Evolutionary conservation across 2,888 invertebrate genomes (phyloP), one percentile per base, ranked within the genome.

Genomic region (Ichneumoninae sp.): DNA sequence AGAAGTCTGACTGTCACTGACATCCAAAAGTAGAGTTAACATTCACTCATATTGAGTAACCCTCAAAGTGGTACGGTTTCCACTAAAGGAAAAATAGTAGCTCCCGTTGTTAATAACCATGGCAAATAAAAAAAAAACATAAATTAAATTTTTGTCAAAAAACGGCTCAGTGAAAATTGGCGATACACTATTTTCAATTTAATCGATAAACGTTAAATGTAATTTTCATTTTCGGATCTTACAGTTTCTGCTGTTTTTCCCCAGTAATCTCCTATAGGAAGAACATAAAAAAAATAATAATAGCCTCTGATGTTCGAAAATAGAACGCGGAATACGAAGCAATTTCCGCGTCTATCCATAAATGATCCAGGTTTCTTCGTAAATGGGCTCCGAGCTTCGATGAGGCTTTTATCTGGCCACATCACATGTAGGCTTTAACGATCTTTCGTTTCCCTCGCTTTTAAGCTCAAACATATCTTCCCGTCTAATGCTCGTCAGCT

Each of bases 401-500:
- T 19, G 10, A 79, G 22, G 36, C 16, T 65, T 75, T 65, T 70
- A 16, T 10, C 52, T 52, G 36, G 40, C 19, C 60, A 6, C 13
- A n/a, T 69, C 77, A 36, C 66, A 33, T 65, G 8, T 52, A 26
- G 33, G 26, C 52, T 74, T 80, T 66, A 50, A 83, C 66, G 70
- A 66, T 80, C 70, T 52, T 16, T 50, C 26, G 16, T 47, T 57
- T 60, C 65, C 30, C 36, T 68, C 13, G 5, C 54, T 54, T 74
- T 50, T 62, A 57, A 72, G 47, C 62, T 69, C 47, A 69, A 26
- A 19, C 66, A 65, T n/a, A 76, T 65, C 69, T n/a, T n/a, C 16
- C 72, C 36, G 60, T 44, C 52, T 36, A 70, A 69, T 75, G 69
- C 33, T 33, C 33, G 10, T 36, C 75, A 52, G 57, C 50, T 8